A percentile compares a stretch with the other conserved stretches of the same genome.
These are phyloP conservation scores for Volucella inflata DNA, from an alignment of 2,888 invertebrate genomes.

Conservation along the genomic window DNA sequence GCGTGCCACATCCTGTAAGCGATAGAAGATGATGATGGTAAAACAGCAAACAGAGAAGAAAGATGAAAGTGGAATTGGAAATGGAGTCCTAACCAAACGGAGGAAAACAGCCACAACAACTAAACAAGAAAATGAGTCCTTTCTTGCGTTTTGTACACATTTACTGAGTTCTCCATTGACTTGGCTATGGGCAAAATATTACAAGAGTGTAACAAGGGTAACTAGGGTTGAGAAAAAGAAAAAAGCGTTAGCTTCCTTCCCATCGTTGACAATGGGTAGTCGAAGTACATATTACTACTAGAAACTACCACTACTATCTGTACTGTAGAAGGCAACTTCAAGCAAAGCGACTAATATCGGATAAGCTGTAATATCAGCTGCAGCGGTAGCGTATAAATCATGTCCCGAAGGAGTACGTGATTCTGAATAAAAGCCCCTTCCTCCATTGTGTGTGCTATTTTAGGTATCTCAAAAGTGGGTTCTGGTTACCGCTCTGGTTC, in stretches of 20 bases:
- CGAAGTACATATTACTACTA: neutral
- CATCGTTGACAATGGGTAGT: slow-evolving; percentile 45
- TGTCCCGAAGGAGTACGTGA: slow-evolving; percentile 73
- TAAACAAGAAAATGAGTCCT: slow-evolving; percentile 71
- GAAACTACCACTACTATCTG: neutral
- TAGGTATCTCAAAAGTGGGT: neutral
- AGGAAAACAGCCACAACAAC: slow-evolving; percentile 28
- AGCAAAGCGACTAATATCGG: slow-evolving; percentile 64
- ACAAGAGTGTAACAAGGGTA: slow-evolving; percentile 42
- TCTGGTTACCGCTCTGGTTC: slow-evolving; percentile 12
- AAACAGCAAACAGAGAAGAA: too few relatives aligned
- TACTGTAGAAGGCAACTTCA: slow-evolving; percentile 35
- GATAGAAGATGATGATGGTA: too few relatives aligned
- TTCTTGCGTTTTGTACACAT: slow-evolving; percentile 64
- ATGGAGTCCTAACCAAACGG: neutral
- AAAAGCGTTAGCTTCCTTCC: slow-evolving; percentile 46
- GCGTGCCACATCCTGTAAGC: slow-evolving; percentile 34
- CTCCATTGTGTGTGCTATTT: slow-evolving; percentile 14
- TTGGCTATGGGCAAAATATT: slow-evolving; percentile 64
- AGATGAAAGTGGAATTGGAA: too few relatives aligned
- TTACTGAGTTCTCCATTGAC: slow-evolving; percentile 21
- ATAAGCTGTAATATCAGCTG: slow-evolving; percentile 74
- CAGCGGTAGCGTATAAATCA: slow-evolving; percentile 70
- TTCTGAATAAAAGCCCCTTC: slow-evolving; percentile 67
- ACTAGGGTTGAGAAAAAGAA: neutral